Conservation (phyloP, 2,797 vertebrate species). For the Amniataba percoides region DNA sequence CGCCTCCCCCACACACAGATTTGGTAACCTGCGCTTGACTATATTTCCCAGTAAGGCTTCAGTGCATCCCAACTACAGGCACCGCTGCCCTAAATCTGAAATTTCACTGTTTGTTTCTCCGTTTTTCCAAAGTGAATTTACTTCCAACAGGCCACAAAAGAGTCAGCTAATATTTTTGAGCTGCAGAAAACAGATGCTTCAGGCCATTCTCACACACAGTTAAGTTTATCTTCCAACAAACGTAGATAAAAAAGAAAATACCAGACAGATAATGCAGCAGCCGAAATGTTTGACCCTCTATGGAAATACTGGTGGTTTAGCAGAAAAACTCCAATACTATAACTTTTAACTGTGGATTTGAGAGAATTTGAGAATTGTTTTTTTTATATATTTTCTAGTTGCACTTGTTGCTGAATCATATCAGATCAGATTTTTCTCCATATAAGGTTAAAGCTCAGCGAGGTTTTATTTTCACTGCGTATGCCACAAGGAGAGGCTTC, state of each 20-base stretch:
- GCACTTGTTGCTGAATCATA: not conserved
- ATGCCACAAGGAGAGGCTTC: too few relatives aligned
- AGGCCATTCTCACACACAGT: conserved; percentile 19
- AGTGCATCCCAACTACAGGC: conserved; percentile 21
- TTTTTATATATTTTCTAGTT: too few relatives aligned
- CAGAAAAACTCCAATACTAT: not conserved
- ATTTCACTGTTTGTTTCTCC: not conserved
- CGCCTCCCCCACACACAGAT: not conserved
- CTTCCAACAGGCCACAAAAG: not conserved
- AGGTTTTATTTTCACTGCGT: too few relatives aligned
- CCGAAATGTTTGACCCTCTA: conserved; percentile 12
- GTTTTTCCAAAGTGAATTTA: conserved; percentile 18
- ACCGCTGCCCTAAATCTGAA: not conserved
- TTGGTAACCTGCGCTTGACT: conserved; percentile 18
- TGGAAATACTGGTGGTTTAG: not conserved
- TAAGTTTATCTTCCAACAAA: conserved; percentile 5
- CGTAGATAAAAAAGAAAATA: not conserved
- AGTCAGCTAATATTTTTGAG: conserved; percentile 13
- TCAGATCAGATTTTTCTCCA: not conserved
- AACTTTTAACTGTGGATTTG: not conserved
- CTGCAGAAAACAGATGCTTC: conserved; percentile 19
- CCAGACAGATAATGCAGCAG: not conserved
- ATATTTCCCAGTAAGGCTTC: conserved; percentile 18
- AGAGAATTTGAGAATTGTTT: too few relatives aligned
- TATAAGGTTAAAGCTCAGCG: not conserved